Percentiles rank a stretch among this genome's conserved stretches.
Evolutionary conservation across 2,113 vertebrate genomes (phyloP).

Genomic region (Phaethornis superciliosus): DNA sequence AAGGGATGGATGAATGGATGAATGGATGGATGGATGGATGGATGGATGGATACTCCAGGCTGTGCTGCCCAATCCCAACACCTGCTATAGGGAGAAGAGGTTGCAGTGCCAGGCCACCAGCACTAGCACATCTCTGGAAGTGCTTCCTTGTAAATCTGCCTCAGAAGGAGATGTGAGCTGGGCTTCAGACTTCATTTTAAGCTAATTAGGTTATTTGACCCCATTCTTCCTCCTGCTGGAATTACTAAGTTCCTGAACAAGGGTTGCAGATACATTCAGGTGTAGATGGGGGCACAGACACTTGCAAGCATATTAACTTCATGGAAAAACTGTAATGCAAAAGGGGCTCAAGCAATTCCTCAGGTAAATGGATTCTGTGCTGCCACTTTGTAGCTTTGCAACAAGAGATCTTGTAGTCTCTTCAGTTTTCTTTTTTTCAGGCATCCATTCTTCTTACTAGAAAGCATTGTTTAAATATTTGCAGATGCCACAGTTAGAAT

Average conservation of each 20-base stretch:
- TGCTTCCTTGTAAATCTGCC: rapidly evolving
- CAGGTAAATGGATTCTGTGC: background rate
- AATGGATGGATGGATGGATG: too few species aligned
- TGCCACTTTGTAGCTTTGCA: background rate
- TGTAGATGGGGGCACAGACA: background rate
- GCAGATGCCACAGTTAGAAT: background rate
- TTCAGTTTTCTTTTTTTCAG: background rate
- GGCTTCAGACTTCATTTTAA: background rate
- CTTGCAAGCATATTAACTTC: background rate
- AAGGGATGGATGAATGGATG: too few species aligned
- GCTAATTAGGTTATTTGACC: conserved; percentile 10
- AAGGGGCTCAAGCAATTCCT: background rate
- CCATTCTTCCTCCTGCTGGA: background rate
- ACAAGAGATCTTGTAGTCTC: background rate
- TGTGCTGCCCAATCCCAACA: background rate
- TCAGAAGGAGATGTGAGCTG: background rate
- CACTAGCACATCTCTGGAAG: background rate
- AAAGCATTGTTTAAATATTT: background rate
- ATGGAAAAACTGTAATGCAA: background rate
- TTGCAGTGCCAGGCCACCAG: background rate
- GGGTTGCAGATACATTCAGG: background rate
- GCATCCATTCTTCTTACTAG: background rate
- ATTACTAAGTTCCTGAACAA: background rate
- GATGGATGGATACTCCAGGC: background rate
- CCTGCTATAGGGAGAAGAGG: background rate